Percentiles rank a stretch among this genome's conserved stretches.
Evolutionary conservation across 35 echinoderm and acorn worm genomes (phyloP).

Genomic region (Heliocidaris erythrogramma): DNA sequence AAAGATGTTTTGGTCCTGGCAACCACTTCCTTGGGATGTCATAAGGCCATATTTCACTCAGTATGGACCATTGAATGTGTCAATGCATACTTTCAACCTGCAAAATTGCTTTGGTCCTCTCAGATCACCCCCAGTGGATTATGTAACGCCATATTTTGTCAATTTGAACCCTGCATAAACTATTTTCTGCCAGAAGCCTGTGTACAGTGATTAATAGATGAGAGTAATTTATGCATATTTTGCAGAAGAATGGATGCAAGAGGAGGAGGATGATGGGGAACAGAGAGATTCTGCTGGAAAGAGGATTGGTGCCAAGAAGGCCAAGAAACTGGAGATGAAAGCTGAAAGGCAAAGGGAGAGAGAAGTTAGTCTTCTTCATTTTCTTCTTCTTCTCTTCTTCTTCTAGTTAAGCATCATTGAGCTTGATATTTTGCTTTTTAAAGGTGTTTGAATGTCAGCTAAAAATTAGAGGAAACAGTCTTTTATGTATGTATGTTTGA

Average conservation of each 20-base stretch:
- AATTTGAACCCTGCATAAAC: too few relatives aligned
- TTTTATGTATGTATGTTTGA: neutral
- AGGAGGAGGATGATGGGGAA: neutral
- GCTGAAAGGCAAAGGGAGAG: conserved; percentile 71
- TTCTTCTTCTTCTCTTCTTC: neutral
- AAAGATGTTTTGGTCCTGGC: too few relatives aligned
- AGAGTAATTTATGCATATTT: neutral
- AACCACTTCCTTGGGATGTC: too few relatives aligned
- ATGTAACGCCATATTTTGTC: too few relatives aligned
- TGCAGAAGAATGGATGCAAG: conserved; percentile 25
- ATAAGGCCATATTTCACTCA: too few relatives aligned
- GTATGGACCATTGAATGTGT: too few relatives aligned
- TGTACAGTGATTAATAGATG: neutral
- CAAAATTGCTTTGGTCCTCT: too few relatives aligned
- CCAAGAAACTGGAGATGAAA: conserved; percentile 83
- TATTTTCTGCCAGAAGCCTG: neutral
- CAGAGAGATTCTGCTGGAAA: conserved; percentile 27
- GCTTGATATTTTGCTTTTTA: neutral
- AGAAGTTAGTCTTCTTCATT: conserved; percentile 58
- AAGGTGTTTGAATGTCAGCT: too few relatives aligned
- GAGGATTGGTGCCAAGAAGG: conserved; percentile 88
- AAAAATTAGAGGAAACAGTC: neutral
- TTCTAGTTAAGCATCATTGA: neutral
- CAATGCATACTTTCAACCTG: too few relatives aligned
- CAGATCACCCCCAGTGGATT: too few relatives aligned